A percentile compares a stretch with the other conserved stretches of the same genome.
Evolutionary conservation across 2,113 vertebrate genomes (phyloP).

Genomic region (Cricetomys ansorgei): DNA sequence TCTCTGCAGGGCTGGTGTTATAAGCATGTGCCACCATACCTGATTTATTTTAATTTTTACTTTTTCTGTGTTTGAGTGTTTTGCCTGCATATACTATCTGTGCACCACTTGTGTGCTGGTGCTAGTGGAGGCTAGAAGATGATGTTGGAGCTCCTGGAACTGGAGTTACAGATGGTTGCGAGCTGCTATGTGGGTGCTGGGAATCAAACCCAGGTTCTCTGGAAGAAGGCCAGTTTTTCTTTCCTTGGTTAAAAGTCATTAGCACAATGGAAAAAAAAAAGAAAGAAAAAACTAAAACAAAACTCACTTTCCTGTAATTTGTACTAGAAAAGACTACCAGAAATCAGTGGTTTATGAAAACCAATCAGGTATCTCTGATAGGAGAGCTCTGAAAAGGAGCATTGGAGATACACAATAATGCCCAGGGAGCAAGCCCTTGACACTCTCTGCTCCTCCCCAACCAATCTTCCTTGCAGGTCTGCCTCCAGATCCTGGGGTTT

Average conservation of each 20-base stretch:
- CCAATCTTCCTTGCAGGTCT: neutral
- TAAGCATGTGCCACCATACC: neutral
- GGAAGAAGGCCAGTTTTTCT: neutral
- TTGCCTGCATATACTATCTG: neutral
- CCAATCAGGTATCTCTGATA: neutral
- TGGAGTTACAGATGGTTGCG: neutral
- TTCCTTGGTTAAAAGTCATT: conserved; percentile 23
- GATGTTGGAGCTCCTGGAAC: neutral
- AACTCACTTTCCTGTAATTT: neutral
- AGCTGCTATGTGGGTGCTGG: neutral
- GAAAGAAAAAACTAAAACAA: neutral
- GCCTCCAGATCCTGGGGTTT: neutral
- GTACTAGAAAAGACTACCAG: neutral
- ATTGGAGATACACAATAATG: no score
- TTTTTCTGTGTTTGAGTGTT: neutral
- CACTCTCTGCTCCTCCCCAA: neutral
- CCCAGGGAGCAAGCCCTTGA: neutral
- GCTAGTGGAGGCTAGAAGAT: neutral
- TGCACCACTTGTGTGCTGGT: neutral
- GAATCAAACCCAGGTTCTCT: neutral
- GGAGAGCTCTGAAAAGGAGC: neutral
- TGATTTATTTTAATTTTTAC: neutral
- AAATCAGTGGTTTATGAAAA: neutral
- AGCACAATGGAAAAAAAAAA: neutral
- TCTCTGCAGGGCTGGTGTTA: neutral